phyloP scores from a whole-genome alignment of 2,797 vertebrate genomes.

The Linurgus olivaceus region DNA sequence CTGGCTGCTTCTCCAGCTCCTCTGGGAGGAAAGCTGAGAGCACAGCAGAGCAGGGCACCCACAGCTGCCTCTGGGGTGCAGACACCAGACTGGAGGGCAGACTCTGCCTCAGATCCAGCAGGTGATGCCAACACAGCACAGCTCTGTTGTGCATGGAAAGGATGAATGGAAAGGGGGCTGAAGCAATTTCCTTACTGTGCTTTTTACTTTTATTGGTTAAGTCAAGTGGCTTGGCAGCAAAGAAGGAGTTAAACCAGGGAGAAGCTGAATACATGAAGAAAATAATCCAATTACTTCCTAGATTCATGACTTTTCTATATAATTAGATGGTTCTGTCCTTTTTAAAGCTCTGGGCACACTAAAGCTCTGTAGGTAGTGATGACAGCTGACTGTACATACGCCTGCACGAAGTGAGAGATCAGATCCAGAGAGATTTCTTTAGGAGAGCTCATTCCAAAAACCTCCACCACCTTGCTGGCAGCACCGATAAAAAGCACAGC shows the following conservation, averaged over 20 bases:
- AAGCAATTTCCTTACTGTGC: not conserved
- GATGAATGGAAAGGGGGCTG: not conserved
- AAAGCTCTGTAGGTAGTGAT: not conserved
- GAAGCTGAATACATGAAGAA: not conserved
- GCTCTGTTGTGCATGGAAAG: not conserved
- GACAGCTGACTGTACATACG: not conserved
- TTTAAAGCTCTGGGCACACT: not conserved
- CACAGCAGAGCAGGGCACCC: fast-evolving
- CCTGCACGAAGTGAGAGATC: not conserved
- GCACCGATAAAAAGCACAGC: not conserved
- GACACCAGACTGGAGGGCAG: not conserved
- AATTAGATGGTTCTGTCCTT: not conserved
- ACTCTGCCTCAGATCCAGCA: not conserved
- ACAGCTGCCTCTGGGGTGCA: not conserved
- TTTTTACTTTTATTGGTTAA: not conserved
- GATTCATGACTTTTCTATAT: not conserved
- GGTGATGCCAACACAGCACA: fast-evolving
- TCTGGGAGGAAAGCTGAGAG: not conserved
- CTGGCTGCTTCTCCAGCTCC: not conserved
- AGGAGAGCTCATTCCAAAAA: not conserved
- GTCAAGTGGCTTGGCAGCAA: not conserved
- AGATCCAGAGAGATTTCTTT: not conserved
- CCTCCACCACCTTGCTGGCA: not conserved
- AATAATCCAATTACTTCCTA: not conserved
- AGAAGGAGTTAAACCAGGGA: not conserved